Conservation (phyloP, 2,113 vertebrate species). For the Nothoprocta pentlandii region DNA sequence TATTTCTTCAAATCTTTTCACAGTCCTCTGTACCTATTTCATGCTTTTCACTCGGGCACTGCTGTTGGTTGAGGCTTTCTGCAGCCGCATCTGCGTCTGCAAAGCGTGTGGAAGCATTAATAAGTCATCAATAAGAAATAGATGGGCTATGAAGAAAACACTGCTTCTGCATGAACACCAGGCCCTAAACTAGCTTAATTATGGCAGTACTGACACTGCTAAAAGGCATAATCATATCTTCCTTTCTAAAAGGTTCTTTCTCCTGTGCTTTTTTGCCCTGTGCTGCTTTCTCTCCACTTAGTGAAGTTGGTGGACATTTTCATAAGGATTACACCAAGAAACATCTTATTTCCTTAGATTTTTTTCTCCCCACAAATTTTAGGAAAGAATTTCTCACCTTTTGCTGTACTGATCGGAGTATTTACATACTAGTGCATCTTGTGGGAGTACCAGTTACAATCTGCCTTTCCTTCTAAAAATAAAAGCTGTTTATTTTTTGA, state of each 20-base stretch:
- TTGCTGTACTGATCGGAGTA: neutral
- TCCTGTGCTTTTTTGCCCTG: neutral
- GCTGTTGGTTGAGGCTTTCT: neutral
- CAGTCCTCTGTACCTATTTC: neutral
- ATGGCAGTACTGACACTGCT: neutral
- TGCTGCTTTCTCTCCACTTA: neutral
- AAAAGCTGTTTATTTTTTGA: neutral
- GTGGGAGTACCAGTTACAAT: neutral
- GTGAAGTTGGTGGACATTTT: neutral
- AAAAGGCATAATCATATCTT: neutral
- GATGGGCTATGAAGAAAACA: neutral
- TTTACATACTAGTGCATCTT: neutral
- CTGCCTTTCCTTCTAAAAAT: neutral
- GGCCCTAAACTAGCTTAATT: neutral
- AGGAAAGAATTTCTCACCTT: neutral
- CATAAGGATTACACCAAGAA: neutral
- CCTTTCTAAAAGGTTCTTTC: neutral
- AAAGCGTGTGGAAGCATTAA: neutral
- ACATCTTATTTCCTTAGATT: neutral
- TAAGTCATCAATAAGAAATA: neutral
- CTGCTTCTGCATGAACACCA: neutral
- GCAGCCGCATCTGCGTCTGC: neutral
- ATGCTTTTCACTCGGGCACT: neutral
- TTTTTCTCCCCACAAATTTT: neutral
- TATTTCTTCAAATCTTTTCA: neutral